phyloP scores from a whole-genome alignment of 2,113 vertebrate species.

The Accipiter cooperii region DNA sequence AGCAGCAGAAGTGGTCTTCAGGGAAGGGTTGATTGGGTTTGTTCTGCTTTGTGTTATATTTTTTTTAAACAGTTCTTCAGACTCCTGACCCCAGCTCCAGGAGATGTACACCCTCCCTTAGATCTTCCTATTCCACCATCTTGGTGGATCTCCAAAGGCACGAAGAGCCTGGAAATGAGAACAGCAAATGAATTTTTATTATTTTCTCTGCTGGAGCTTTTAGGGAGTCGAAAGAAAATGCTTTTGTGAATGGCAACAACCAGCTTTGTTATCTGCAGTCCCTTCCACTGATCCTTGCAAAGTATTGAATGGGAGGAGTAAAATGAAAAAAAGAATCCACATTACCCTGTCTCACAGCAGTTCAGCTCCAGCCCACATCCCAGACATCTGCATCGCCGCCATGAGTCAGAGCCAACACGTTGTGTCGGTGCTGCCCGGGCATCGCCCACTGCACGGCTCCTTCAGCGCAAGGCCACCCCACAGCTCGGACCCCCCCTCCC shows the following conservation, averaged over 20 bases:
- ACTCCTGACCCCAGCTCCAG: neutral
- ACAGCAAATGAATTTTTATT: neutral
- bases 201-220: neutral
- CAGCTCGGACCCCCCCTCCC: neutral
- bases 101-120: neutral
- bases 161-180: neutral
- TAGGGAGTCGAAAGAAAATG: neutral
- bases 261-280: neutral
- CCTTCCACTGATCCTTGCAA: neutral
- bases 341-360: neutral
- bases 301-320: neutral
- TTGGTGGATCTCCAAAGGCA: neutral
- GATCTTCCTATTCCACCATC: neutral
- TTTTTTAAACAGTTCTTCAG: neutral
- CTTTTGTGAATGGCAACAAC: neutral
- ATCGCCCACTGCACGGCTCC: neutral
- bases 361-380: neutral
- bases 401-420: rapidly evolving
- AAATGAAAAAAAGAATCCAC: neutral
- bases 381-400: neutral
- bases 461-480: neutral
- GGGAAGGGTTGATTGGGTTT: neutral
- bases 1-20: neutral
- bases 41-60: neutral
- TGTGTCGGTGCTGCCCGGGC: neutral